A percentile compares a stretch with the other conserved stretches of the same genome.
These are phyloP conservation scores for Turdus rufiventris DNA, from an alignment of 2,113 vertebrate genomes.

Conservation along the genomic window DNA sequence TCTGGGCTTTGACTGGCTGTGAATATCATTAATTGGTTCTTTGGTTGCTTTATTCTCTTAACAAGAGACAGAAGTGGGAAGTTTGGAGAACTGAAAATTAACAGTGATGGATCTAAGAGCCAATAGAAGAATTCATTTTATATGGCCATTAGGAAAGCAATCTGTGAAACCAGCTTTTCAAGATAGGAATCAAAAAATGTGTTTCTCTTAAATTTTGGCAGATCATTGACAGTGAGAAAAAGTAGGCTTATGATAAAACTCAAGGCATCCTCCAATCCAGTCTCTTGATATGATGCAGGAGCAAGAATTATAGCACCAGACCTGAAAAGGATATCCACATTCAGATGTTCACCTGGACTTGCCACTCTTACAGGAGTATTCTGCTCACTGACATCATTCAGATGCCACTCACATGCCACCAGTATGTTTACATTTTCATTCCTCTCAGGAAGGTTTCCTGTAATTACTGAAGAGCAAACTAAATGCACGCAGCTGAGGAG, in stretches of 20 bases:
- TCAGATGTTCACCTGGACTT: background rate
- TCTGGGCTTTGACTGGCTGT: background rate
- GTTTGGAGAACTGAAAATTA: background rate
- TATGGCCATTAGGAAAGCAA: background rate
- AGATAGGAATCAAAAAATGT: background rate
- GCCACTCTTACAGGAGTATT: background rate
- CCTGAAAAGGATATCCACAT: background rate
- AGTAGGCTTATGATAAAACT: background rate
- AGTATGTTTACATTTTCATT: background rate
- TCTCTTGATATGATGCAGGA: background rate
- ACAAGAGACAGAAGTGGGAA: background rate
- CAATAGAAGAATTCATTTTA: background rate
- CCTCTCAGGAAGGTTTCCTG: background rate
- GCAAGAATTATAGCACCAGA: background rate
- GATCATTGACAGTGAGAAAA: background rate
- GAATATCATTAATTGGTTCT: background rate
- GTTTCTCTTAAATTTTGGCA: background rate
- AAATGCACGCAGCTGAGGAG: slow-evolving; percentile 3
- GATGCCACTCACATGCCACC: background rate
- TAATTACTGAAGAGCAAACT: slow-evolving; percentile 6
- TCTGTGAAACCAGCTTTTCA: background rate
- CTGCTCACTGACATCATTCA: background rate
- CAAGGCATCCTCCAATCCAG: background rate
- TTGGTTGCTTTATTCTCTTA: background rate
- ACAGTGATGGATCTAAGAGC: background rate